Evolutionary conservation across 2,888 invertebrate genomes (phyloP).

Genomic region (Caenorhabditis doughertyi): DNA sequence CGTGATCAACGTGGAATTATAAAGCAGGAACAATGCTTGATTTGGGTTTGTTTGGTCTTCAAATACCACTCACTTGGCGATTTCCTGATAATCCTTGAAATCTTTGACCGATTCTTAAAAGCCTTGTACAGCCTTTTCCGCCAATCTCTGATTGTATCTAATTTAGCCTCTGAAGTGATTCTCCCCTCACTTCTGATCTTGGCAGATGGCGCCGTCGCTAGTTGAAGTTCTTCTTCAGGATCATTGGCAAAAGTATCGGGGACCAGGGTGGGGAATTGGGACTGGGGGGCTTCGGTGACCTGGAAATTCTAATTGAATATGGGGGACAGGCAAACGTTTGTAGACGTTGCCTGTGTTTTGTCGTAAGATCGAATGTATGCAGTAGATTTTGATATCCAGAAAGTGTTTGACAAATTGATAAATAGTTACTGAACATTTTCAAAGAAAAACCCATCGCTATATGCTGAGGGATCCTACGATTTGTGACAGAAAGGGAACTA

Average conservation of each 20-base stretch:
- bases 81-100: constrained; percentile 51
- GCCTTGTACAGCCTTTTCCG: constrained; percentile 76
- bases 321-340: too few relatives aligned
- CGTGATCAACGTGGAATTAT: too few relatives aligned
- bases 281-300: constrained; percentile 27
- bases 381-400: too few relatives aligned
- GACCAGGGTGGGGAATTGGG: constrained; percentile 45
- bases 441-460: too few relatives aligned
- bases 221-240: constrained; percentile 18
- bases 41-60: too few relatives aligned
- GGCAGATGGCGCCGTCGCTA: constrained; percentile 25
- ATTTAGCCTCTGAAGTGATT: constrained; percentile 37
- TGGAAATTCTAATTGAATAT: neutral
- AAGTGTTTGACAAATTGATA: too few relatives aligned
- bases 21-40: too few relatives aligned
- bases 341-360: too few relatives aligned
- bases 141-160: constrained; percentile 75
- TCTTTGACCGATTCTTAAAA: constrained; percentile 66
- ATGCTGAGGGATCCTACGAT: too few relatives aligned
- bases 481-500: too few relatives aligned
- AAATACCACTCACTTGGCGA: constrained; percentile 27
- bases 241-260: constrained; percentile 15
- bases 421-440: too few relatives aligned
- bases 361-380: neutral
- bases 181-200: constrained; percentile 59